A percentile compares a stretch with the other conserved stretches of the same genome.
Conservation (phyloP, 2,113 vertebrate genomes). For the Ellobius talpinus region DNA sequence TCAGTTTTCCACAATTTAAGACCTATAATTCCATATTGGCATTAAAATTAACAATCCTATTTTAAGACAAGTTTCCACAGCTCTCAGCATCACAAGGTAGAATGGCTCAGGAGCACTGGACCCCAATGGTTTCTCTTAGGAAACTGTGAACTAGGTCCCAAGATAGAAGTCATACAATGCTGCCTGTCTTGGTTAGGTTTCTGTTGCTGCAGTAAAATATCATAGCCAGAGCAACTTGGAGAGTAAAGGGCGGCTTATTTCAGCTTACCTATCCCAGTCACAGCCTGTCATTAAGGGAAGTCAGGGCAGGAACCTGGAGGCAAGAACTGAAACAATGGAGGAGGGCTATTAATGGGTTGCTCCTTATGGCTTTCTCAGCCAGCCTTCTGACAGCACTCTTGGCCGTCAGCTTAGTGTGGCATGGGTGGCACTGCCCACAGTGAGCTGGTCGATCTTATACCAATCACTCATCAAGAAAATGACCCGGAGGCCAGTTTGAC, state of each 20-base stretch:
- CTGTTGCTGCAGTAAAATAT: not conserved
- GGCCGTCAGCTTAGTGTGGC: not conserved
- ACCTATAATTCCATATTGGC: not conserved
- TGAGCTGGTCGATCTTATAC: not conserved
- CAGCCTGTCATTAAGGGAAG: not conserved
- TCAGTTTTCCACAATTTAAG: not conserved
- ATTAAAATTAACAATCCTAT: not conserved
- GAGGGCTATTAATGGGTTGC: not conserved
- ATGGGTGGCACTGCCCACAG: not conserved
- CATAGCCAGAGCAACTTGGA: not conserved
- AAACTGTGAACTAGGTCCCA: not conserved
- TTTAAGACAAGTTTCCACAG: not conserved
- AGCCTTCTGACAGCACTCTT: not conserved
- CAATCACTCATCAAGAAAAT: not conserved
- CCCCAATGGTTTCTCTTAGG: not conserved
- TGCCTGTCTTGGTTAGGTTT: not conserved
- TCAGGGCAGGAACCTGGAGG: not conserved
- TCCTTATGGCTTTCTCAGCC: not conserved
- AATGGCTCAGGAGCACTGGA: not conserved
- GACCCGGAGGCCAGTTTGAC: not conserved
- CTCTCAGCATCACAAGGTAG: not conserved
- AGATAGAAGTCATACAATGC: not conserved
- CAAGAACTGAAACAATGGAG: not conserved
- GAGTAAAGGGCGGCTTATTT: not conserved
- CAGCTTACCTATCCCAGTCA: not conserved